A percentile compares a stretch with the other conserved stretches of the same genome.
Conservation (phyloP, 1,140 invertebrate species). For the Drosophila guanche region DNA sequence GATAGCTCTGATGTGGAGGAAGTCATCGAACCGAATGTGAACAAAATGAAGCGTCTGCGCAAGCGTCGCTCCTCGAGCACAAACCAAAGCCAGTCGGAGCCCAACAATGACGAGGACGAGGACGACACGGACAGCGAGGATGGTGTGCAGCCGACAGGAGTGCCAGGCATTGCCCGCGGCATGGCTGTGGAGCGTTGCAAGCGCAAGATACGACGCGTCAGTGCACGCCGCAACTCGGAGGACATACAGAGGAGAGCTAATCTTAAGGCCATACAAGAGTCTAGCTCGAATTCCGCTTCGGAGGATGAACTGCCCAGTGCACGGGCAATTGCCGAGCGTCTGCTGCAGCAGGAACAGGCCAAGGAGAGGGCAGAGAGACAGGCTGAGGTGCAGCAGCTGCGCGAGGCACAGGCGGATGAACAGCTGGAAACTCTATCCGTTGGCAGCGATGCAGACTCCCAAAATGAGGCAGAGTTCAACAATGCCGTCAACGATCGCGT, state of each 20-base stretch:
- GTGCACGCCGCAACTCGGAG: slow-evolving; percentile 37
- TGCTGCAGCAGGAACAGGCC: slow-evolving; percentile 43
- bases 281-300: slow-evolving; percentile 46
- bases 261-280: not conserved
- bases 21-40: slow-evolving; percentile 37
- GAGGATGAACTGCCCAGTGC: slow-evolving; percentile 62
- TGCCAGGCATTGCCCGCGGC: slow-evolving; percentile 71
- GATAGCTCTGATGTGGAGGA: slow-evolving; percentile 55
- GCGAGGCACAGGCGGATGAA: not conserved
- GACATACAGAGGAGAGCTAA: slow-evolving; percentile 9
- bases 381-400: too few species aligned
- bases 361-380: not conserved
- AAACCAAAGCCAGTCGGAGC: slow-evolving; percentile 69
- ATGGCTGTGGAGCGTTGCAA: slow-evolving; percentile 72
- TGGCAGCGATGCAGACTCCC: slow-evolving; percentile 49
- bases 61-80: slow-evolving; percentile 71
- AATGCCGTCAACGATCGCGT: slow-evolving; percentile 43
- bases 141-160: slow-evolving; percentile 52
- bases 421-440: slow-evolving; percentile 28
- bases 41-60: slow-evolving; percentile 70
- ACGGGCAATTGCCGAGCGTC: slow-evolving; percentile 69
- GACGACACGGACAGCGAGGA: slow-evolving; percentile 46
- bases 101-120: slow-evolving; percentile 46
- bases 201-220: slow-evolving; percentile 52
- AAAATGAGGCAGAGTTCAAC: slow-evolving; percentile 42